Base-by-base conservation (phyloP, 2,113 vertebrate genomes). In the Cyprinodon variegatus region DNA sequence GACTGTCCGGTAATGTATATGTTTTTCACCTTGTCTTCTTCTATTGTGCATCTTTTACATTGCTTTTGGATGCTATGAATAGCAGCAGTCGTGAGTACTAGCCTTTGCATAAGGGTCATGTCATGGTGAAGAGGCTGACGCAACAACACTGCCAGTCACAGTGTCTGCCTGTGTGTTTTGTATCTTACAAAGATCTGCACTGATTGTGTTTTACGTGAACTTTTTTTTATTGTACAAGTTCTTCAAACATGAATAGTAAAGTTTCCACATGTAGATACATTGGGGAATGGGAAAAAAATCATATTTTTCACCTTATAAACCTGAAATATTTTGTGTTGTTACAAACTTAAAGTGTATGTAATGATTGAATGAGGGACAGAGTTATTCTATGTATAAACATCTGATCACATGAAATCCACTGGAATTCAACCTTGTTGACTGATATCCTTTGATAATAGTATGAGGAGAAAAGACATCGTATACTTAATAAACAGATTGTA, bases 1-100 rank as follows among this genome's bases (percentile, higher is more conserved):
- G 41, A 13, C 61, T 72, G 70, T 73, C 61, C 45, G 3, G 17
- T 15, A 45, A 40, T 10, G 10, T 65, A 15, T 2, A 40, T 10
- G 20, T 37, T 73, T 73, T 65, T 73, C 71, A 65, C 71, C 71
- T 65, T 73, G 61, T 73, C 57, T 29, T 17, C 11, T 20, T 41
- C 12, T n/a, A 39, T 12, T 36, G n/a, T 8, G 22, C 20, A 22
- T 59, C 17, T 59, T 37, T 9, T 36, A 1, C 17, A 36, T 61
- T 13, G 36, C 15, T 36, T 57, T 10, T 72, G 17, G 20, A 13
- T 14, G 12, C 46, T 73, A 73, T 40, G 53, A 65, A 73, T 73
- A 73, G 37, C 37, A n/a, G 45, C 46, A 65, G 15, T 6, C 15
- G 13, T 48, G 41, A 63, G 22, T 61, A 40, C 59, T 17, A 6